Base-by-base conservation (phyloP, 64 coral and sea anemone genomes). In the Trachythela sp. region DNA sequence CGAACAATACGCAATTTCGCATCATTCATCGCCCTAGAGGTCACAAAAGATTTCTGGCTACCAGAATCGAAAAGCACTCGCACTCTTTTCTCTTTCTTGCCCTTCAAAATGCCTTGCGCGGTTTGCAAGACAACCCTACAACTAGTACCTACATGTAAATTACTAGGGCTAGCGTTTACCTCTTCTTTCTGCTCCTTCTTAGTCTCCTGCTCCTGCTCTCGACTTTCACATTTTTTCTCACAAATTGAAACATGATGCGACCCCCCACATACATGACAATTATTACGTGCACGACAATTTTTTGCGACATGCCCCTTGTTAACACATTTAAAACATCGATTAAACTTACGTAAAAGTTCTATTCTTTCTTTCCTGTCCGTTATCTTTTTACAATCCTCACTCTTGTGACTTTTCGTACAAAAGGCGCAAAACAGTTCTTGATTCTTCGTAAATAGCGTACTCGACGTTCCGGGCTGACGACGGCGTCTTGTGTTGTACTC, bases 31-130 rank as follows among this genome's bases (percentile, higher is more conserved):
- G 64, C 64, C 30, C 64, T 70, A 70, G 64, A 70, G 8, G 64
- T 70, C 24, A 70, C 24, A 32, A 70, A 70, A n/a, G 64, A 70
- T 32, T 70, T 70, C 24, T 70, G 64, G 64, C 64, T 70, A 26
- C 64, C 64, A 26, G 64, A 70, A 70, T 70, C 64, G 64, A 70
- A 70, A 70, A 70, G 64, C 64, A 70, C 64, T 70, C 64, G 5
- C 64, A 70, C 64, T 70, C 24, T 70, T 70, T 70, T 70, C 20
- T 22, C 30, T 9, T 70, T 70, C 20, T 70, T 22, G 24, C 64
- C 64, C 64, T 70, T 70, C 8, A 70, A 32, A n/a, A 70, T n/a
- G n/a, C n/a, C n/a, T n/a, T n/a, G n/a, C n/a, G n/a, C n/a, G n/a
- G n/a, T n/a, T n/a, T n/a, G n/a, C 64, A 70, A 70, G 64, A 22